A percentile compares a stretch with the other conserved stretches of the same genome.
These are phyloP conservation scores for Drepana falcataria DNA, from an alignment of 2,888 invertebrate genomes.

Conservation along the genomic window DNA sequence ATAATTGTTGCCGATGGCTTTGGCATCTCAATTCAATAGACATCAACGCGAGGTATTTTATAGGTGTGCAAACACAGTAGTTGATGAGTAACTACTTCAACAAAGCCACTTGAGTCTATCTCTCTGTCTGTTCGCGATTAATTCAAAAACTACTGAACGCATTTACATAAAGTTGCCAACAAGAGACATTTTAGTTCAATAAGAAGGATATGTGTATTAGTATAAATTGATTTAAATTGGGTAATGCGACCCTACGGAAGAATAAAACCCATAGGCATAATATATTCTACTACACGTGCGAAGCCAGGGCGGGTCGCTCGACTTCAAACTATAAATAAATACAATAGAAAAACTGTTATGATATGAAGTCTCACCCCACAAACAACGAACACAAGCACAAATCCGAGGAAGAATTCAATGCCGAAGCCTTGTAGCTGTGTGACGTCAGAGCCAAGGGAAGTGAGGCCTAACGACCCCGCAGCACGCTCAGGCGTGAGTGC, in stretches of 20 bases:
- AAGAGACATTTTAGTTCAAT: no score
- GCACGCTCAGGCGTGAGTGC: constrained; percentile 83
- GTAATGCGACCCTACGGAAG: no score
- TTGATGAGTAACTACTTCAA: background rate
- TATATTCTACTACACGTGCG: no score
- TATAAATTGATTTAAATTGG: no score
- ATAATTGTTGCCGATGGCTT: constrained; percentile 7
- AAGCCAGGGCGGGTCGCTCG: no score
- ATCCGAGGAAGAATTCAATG: constrained; percentile 93
- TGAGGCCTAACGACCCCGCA: constrained; percentile 83
- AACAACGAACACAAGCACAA: constrained; percentile 92
- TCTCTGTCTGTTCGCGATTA: no score
- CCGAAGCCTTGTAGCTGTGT: constrained; percentile 90
- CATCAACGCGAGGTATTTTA: background rate
- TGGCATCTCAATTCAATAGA: background rate
- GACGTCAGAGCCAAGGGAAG: constrained; percentile 79
- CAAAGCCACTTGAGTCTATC: no score
- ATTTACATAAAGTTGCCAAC: no score
- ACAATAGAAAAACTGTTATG: constrained; percentile 1
- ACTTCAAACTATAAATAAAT: background rate
- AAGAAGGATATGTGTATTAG: no score
- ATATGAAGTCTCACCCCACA: constrained; percentile 82
- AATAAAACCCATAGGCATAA: no score
- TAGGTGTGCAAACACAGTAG: background rate
- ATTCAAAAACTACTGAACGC: no score